phyloP scores from a whole-genome alignment of 2,797 vertebrate species.

The Sebastes iracundus region DNA sequence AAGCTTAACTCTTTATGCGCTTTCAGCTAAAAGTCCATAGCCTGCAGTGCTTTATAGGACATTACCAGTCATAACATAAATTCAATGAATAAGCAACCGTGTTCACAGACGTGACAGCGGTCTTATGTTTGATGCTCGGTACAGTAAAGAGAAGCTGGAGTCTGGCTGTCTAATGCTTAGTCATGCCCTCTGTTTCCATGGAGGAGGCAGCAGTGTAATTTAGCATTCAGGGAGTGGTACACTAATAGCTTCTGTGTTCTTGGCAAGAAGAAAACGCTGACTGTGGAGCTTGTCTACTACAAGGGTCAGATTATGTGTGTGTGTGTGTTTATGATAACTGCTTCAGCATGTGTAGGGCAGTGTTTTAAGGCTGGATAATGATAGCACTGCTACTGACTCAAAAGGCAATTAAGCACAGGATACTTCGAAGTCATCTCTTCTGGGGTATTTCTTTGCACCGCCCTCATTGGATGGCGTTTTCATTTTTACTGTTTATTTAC shows the following conservation, averaged over 20 bases:
- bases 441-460: background rate
- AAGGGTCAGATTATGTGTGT: slow-evolving; percentile 46
- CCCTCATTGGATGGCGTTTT: background rate
- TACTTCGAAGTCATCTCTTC: background rate
- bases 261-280: slow-evolving; percentile 60
- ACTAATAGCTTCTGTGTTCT: slow-evolving; percentile 53
- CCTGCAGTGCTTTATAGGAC: background rate
- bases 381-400: slow-evolving; percentile 7
- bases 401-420: background rate
- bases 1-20: background rate
- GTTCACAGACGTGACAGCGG: background rate
- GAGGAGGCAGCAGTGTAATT: slow-evolving; percentile 30
- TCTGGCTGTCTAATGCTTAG: slow-evolving; percentile 41
- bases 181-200: slow-evolving; percentile 42
- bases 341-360: slow-evolving; percentile 5
- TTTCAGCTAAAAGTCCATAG: background rate
- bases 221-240: slow-evolving; percentile 47
- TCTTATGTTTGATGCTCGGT: slow-evolving; percentile 7
- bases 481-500: background rate
- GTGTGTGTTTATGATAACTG: slow-evolving; percentile 38
- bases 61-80: background rate
- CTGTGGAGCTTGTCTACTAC: slow-evolving; percentile 30
- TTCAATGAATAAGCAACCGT: background rate
- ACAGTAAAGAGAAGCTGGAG: slow-evolving; percentile 23
- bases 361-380: slow-evolving; percentile 27